Evolutionary conservation across 2,797 vertebrate species (phyloP).

Genomic region (Chelon auratus): DNA sequence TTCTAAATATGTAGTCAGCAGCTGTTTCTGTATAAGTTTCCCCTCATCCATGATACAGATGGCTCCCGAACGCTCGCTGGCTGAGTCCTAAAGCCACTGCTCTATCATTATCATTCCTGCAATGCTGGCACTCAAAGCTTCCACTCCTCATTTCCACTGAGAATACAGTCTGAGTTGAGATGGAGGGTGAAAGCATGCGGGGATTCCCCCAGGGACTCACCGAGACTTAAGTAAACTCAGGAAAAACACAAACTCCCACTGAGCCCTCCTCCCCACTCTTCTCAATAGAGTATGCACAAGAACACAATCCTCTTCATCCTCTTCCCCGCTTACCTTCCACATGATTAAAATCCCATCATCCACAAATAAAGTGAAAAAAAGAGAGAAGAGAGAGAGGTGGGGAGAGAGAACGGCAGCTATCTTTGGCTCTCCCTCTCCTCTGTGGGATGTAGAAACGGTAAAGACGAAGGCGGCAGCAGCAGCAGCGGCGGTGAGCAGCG

Average conservation of each 20-base stretch:
- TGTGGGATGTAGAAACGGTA: slow-evolving; percentile 45
- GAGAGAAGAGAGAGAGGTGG: slow-evolving; percentile 53
- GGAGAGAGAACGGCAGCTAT: slow-evolving; percentile 53
- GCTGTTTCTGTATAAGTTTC: slow-evolving; percentile 54
- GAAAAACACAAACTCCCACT: slow-evolving; percentile 36
- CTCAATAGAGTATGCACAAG: slow-evolving; percentile 5
- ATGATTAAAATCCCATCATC: slow-evolving; percentile 98
- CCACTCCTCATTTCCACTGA: slow-evolving; percentile 53
- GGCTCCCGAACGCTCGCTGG: slow-evolving; percentile 50
- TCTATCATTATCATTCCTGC: slow-evolving; percentile 80
- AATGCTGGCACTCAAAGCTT: slow-evolving; percentile 50
- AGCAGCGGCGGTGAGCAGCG: slow-evolving; percentile 14
- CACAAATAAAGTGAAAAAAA: slow-evolving; percentile 86
- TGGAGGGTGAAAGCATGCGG: slow-evolving; percentile 37
- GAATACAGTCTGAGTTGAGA: slow-evolving; percentile 31
- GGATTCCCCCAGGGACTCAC: slow-evolving; percentile 49
- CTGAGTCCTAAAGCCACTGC: slow-evolving; percentile 49
- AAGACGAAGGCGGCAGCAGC: slow-evolving; percentile 9
- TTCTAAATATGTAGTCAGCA: slow-evolving; percentile 13
- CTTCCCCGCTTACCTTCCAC: slow-evolving; percentile 91
- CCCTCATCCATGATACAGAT: slow-evolving; percentile 34
- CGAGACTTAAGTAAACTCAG: slow-evolving; percentile 56
- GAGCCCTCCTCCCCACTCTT: not conserved
- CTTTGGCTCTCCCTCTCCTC: slow-evolving; percentile 67
- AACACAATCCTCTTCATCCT: slow-evolving; percentile 3